Conservation (phyloP, 2,797 vertebrate species). For the Rhynchotus rufescens region DNA sequence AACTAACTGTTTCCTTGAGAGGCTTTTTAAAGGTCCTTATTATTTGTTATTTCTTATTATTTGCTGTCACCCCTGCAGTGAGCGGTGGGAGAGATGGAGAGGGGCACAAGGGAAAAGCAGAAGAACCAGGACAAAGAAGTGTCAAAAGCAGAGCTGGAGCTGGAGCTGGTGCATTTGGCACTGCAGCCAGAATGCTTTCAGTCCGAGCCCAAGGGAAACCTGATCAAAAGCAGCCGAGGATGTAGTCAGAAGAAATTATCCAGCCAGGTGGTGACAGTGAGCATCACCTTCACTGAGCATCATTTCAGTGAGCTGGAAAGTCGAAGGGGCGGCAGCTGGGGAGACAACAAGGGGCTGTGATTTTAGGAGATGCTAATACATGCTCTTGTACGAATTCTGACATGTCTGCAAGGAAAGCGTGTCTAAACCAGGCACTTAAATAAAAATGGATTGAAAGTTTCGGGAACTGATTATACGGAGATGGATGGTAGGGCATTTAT, state of each 20-base stretch:
- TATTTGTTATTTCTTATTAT: background rate
- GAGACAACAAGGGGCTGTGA: background rate
- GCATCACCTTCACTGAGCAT: background rate
- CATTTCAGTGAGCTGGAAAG: background rate
- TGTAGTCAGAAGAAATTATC: background rate
- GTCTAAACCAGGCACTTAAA: background rate
- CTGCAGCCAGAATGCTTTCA: background rate
- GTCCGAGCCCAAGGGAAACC: background rate
- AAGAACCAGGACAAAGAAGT: background rate
- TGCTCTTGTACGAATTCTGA: background rate
- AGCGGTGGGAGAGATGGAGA: background rate
- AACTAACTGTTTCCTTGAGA: background rate
- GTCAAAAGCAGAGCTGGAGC: background rate
- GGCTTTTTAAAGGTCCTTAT: background rate
- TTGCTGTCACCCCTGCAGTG: background rate
- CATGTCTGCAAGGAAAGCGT: background rate
- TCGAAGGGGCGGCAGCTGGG: background rate
- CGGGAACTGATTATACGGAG: background rate
- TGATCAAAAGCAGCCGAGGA: background rate
- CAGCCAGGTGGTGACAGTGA: background rate
- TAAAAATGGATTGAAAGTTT: constrained; percentile 16
- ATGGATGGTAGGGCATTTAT: background rate
- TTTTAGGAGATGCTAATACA: background rate
- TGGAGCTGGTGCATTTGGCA: background rate
- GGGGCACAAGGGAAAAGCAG: background rate